Percentiles rank a stretch among this genome's conserved stretches.
These are phyloP conservation scores for Sebastes baramenuke DNA, from an alignment of 2,797 vertebrate species.

Conservation along the genomic window DNA sequence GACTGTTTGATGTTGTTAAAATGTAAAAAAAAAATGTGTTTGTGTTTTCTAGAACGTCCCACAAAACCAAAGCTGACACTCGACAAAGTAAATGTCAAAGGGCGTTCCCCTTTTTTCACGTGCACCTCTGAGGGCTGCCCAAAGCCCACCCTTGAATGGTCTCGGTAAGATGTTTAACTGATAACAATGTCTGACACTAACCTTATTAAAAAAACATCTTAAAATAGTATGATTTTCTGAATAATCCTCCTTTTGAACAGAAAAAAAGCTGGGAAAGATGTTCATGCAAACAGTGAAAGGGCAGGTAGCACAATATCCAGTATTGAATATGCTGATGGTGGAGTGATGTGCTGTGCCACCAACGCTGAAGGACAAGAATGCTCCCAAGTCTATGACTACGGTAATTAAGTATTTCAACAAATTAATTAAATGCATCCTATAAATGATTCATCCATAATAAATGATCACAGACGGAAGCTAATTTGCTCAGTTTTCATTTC, in stretches of 20 bases:
- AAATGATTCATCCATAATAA: neutral
- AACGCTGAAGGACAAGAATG: constrained; percentile 88
- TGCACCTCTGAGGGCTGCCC: constrained; percentile 85
- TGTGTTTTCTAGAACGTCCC: constrained; percentile 63
- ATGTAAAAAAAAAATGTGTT: neutral
- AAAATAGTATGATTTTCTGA: neutral
- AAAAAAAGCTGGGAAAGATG: fast-evolving
- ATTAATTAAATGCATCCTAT: neutral
- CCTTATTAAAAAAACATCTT: neutral
- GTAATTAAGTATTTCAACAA: constrained; percentile 73
- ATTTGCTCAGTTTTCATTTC: neutral
- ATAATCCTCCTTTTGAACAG: constrained; percentile 19
- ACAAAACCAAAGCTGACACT: constrained; percentile 67
- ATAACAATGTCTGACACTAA: neutral
- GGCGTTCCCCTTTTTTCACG: fast-evolving
- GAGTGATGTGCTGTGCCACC: constrained; percentile 86
- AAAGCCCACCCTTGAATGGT: constrained; percentile 77
- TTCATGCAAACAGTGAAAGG: fast-evolving
- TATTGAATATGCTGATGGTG: fast-evolving
- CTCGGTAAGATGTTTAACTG: constrained; percentile 51
- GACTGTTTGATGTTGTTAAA: neutral
- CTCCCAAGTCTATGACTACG: constrained; percentile 85
- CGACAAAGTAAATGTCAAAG: fast-evolving
- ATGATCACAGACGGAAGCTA: neutral
- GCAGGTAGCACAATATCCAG: neutral